Conservation (phyloP, 2,888 invertebrate genomes). For the Synergus japonicus region DNA sequence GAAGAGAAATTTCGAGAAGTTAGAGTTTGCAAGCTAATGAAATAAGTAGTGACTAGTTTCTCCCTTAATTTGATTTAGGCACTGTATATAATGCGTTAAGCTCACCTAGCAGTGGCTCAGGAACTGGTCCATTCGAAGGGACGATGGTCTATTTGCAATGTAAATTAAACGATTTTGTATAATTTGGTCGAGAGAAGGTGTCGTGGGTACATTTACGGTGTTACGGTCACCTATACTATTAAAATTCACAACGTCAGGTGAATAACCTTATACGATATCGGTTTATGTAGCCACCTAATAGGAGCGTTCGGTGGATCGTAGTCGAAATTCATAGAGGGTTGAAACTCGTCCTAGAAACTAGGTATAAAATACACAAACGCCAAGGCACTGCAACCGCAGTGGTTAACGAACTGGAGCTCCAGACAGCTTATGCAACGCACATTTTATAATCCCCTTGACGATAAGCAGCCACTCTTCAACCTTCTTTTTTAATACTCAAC, state of each 20-base stretch:
- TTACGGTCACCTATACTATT: neutral
- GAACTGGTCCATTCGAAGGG: slow-evolving; percentile 41
- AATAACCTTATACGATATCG: slow-evolving; percentile 23
- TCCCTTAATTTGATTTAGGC: slow-evolving; percentile 16
- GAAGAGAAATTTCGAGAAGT: neutral
- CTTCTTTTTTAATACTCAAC: neutral
- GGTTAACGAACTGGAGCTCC: slow-evolving; percentile 27
- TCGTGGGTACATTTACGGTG: slow-evolving; percentile 23
- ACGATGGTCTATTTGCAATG: slow-evolving; percentile 55
- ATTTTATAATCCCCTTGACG: neutral
- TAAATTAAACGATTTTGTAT: slow-evolving; percentile 65
- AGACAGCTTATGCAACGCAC: slow-evolving; percentile 9
- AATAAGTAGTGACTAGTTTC: slow-evolving; percentile 35
- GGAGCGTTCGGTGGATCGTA: slow-evolving; percentile 11
- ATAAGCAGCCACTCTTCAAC: neutral
- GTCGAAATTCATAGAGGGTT: slow-evolving; percentile 39
- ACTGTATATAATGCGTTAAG: slow-evolving; percentile 11
- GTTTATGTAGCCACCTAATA: slow-evolving; percentile 36
- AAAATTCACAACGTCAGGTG: slow-evolving; percentile 23
- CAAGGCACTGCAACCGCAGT: slow-evolving; percentile 32
- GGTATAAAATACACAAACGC: slow-evolving; percentile 1
- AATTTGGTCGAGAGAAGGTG: slow-evolving; percentile 54
- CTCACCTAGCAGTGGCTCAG: neutral
- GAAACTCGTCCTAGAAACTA: slow-evolving; percentile 14
- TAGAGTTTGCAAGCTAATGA: neutral